Evolutionary conservation across 35 echinoderm and acorn worm species (phyloP).

Genomic region (Ptychodera flava): DNA sequence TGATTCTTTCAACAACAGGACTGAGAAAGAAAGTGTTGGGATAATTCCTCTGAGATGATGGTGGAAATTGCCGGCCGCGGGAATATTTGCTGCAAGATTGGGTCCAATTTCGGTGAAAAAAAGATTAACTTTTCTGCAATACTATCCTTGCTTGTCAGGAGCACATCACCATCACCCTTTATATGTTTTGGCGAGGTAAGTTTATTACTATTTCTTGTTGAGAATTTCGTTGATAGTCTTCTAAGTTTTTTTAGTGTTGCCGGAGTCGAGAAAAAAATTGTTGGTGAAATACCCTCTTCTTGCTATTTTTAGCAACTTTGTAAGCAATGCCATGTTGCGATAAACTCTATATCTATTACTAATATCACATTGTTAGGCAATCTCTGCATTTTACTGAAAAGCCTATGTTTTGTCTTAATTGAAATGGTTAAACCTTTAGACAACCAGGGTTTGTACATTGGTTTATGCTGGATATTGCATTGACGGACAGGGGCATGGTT

Average conservation of each 20-base stretch:
- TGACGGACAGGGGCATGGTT: background rate
- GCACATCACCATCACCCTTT: no score
- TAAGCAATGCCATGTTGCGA: background rate
- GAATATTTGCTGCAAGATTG: constrained; percentile 28
- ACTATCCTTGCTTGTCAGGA: no score
- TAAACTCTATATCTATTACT: background rate
- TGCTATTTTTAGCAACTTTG: background rate
- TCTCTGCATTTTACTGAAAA: background rate
- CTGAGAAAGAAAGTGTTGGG: constrained; percentile 21
- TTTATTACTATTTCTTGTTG: background rate
- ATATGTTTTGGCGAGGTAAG: no score
- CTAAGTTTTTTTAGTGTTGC: background rate
- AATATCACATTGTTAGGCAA: background rate
- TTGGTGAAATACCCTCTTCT: background rate
- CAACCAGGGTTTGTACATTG: constrained; percentile 1
- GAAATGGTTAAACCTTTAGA: background rate
- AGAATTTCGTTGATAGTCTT: background rate
- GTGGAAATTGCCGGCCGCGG: background rate
- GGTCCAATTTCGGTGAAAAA: constrained; percentile 46
- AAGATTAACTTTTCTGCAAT: constrained; percentile 41
- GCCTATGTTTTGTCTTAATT: background rate
- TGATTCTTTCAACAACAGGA: constrained; percentile 13
- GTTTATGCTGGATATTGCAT: background rate
- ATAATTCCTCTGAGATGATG: background rate
- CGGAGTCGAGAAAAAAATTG: background rate